Percentiles rank a stretch among this genome's conserved stretches.
These are phyloP conservation scores for Carassius auratus DNA, from an alignment of 2,113 vertebrate genomes.

Conservation along the genomic window DNA sequence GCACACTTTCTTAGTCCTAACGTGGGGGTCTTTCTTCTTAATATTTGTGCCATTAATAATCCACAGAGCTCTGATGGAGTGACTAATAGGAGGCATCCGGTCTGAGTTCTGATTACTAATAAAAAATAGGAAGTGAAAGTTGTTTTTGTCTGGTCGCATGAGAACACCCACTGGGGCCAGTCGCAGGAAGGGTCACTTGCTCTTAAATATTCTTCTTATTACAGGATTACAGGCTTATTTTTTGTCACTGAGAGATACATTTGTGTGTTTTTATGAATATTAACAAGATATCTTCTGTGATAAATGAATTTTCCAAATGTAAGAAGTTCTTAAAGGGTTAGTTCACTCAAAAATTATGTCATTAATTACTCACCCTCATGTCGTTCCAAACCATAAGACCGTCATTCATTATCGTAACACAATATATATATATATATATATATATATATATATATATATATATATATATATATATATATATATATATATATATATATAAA, in stretches of 20 bases:
- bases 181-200: slow-evolving; percentile 49
- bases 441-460: too few relatives aligned
- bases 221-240: slow-evolving; percentile 5
- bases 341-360: too few relatives aligned
- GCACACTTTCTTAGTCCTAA: slow-evolving; percentile 10
- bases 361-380: too few relatives aligned
- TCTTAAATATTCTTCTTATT: slow-evolving; percentile 6
- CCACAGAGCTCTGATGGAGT: slow-evolving; percentile 51
- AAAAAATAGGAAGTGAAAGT: slow-evolving; percentile 64
- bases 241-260: not conserved
- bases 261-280: not conserved
- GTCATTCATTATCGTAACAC: too few relatives aligned
- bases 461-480: too few relatives aligned
- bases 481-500: too few relatives aligned
- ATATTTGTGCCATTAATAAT: slow-evolving; percentile 69
- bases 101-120: slow-evolving; percentile 66
- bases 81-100: slow-evolving; percentile 68
- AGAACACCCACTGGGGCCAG: slow-evolving; percentile 40
- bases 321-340: too few relatives aligned
- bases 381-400: too few relatives aligned
- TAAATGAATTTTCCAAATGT: not conserved
- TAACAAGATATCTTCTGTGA: not conserved
- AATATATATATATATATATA: too few relatives aligned
- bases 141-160: slow-evolving; percentile 56
- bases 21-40: slow-evolving; percentile 34